Evolutionary conservation across 2,113 vertebrate genomes (phyloP).

Genomic region (Trichechus manatus): DNA sequence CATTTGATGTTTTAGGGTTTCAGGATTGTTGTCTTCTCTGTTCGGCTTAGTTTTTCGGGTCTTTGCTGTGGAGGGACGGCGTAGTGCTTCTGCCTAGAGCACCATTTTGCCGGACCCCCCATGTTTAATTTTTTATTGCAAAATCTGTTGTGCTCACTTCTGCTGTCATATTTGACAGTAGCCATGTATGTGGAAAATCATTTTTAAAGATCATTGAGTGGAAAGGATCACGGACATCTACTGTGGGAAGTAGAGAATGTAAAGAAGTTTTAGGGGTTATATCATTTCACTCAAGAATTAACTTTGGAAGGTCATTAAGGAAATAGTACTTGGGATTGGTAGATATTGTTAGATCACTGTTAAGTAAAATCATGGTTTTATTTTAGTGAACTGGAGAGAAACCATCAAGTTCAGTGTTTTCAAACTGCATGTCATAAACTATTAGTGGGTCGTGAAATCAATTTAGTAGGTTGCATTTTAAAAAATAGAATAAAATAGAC

Average conservation of each 20-base stretch:
- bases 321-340: constrained; percentile 20
- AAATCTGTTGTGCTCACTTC: not conserved
- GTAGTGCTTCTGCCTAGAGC: no score
- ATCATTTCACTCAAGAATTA: constrained; percentile 1
- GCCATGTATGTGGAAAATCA: not conserved
- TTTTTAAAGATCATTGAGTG: not conserved
- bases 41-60: no score
- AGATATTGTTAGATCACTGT: constrained; percentile 51
- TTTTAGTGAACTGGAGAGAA: constrained; percentile 55
- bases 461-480: not conserved
- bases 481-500: not conserved
- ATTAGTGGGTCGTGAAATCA: not conserved
- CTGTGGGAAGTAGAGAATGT: not conserved
- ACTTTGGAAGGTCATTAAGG: not conserved
- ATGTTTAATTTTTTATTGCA: constrained; percentile 41
- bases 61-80: no score
- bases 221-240: constrained; percentile 14
- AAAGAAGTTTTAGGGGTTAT: not conserved
- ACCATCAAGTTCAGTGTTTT: constrained; percentile 15
- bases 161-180: not conserved
- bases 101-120: no score
- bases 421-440: not conserved
- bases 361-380: constrained; percentile 54
- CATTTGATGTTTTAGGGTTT: no score
- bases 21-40: no score